Conservation (phyloP, 2,888 invertebrate species). For the Balanococcus diminutus region DNA sequence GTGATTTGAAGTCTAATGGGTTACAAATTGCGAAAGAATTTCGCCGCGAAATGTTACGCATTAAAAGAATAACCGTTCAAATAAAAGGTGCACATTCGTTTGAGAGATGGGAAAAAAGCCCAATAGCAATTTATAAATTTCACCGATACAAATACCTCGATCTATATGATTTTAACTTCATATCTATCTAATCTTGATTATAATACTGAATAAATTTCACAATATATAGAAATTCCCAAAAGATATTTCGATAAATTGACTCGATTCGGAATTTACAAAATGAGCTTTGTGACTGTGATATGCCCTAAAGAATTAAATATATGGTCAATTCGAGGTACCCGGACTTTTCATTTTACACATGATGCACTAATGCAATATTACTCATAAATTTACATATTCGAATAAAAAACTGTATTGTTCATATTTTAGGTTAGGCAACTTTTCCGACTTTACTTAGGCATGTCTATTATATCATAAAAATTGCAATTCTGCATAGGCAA, state of each 20-base stretch:
- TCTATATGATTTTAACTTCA: neutral
- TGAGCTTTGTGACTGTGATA: neutral
- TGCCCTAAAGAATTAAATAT: neutral
- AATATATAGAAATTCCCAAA: neutral
- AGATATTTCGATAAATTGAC: neutral
- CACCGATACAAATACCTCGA: neutral
- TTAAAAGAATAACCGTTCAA: conserved; percentile 2
- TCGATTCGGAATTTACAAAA: neutral
- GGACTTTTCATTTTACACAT: neutral
- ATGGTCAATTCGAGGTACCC: neutral
- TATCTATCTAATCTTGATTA: neutral
- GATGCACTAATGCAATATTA: neutral
- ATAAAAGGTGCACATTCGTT: neutral
- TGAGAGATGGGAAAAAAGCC: neutral
- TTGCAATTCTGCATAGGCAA: no score
- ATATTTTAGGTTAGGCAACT: no score
- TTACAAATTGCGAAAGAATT: conserved; percentile 1
- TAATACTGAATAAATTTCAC: neutral
- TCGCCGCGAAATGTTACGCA: neutral
- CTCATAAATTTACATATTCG: no score
- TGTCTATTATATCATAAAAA: no score
- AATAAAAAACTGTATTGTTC: no score
- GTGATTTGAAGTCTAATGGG: conserved; percentile 22
- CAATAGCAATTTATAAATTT: neutral
- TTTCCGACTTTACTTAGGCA: no score